Conservation (phyloP, 2,113 vertebrate genomes). For the Paraplagusia blochii region DNA sequence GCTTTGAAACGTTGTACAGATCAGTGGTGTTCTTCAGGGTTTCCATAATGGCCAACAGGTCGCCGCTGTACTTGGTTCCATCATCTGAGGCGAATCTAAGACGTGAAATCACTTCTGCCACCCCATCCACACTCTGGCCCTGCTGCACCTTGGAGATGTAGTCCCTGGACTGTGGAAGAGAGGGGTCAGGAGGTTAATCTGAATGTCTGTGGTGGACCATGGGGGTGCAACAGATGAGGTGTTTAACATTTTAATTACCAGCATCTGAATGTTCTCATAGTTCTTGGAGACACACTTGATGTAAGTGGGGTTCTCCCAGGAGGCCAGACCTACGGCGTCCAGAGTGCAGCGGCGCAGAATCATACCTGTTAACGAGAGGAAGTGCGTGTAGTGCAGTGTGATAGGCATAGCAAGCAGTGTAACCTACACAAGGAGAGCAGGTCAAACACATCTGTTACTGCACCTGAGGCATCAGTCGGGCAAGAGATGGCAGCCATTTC, state of each 20-base stretch:
- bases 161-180: conserved; percentile 81
- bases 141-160: conserved; percentile 86
- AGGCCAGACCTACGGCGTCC: conserved; percentile 91
- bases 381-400: conserved; percentile 2
- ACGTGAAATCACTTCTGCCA: conserved; percentile 89
- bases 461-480: conserved; percentile 91
- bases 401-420: background rate
- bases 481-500: conserved; percentile 86
- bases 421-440: background rate
- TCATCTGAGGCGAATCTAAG: conserved; percentile 89
- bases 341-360: conserved; percentile 89
- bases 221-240: conserved; percentile 5
- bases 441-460: background rate
- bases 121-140: conserved; percentile 81
- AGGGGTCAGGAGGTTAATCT: conserved; percentile 13
- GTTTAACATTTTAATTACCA: conserved; percentile 73
- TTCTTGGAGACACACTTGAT: conserved; percentile 93
- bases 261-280: conserved; percentile 90
- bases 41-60: conserved; percentile 88
- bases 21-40: conserved; percentile 90
- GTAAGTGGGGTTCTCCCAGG: conserved; percentile 93
- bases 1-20: conserved; percentile 84
- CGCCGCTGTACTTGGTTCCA: conserved; percentile 91
- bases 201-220: conserved; percentile 14
- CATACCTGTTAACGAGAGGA: conserved; percentile 76